Evolutionary conservation across 1,140 invertebrate genomes (phyloP), one percentile per base, ranked within the genome.

Genomic region (Apis cerana): DNA sequence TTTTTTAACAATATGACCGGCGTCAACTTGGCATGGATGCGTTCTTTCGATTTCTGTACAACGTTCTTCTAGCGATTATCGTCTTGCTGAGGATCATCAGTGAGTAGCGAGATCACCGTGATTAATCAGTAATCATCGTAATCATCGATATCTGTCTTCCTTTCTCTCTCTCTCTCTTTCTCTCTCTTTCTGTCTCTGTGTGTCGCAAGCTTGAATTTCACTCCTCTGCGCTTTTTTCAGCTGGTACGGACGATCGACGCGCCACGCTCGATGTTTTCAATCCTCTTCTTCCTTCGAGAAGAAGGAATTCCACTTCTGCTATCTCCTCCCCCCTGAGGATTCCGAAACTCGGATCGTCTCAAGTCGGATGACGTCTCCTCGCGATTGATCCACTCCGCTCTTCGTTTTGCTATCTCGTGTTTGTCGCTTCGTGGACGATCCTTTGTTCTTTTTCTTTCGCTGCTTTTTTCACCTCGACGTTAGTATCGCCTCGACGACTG

Each of bases 61-160:
- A 89, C 85, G 86, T 91, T 70, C 76, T 92, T 64, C 80, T 91
- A 80, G 78, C 87, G 76, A 83, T 87, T 82, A 77, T 86, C 79
- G 80, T 87, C 81, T 83, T 90, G 81, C 83, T 92, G 56, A 90
- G 90, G 84, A 91, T 80, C 83, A 90, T 92, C 88, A 92, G 91
- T 92, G 89, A 92, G 91, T 92, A 86, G 80, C 67, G n/a, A 27
- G 27, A 27, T 48, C n/a, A 52, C 9, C 64, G 52, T 43, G 52
- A 9, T 61, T 23, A 27, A 50, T 58, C 33, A 69, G 11, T 43
- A 67, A 54, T 71, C 54, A 54, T 72, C 19, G 11, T 48, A 12
- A 74, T 52, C 75, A 43, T 54, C 61, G 61, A 10, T 64, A 58
- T 52, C 13, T 64, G 12, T 64, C 15, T 64, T 2, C 17, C 64